Evolutionary conservation across 2,113 vertebrate genomes (phyloP), one percentile per base, ranked within the genome.

Genomic region (Cisticola juncidis): DNA sequence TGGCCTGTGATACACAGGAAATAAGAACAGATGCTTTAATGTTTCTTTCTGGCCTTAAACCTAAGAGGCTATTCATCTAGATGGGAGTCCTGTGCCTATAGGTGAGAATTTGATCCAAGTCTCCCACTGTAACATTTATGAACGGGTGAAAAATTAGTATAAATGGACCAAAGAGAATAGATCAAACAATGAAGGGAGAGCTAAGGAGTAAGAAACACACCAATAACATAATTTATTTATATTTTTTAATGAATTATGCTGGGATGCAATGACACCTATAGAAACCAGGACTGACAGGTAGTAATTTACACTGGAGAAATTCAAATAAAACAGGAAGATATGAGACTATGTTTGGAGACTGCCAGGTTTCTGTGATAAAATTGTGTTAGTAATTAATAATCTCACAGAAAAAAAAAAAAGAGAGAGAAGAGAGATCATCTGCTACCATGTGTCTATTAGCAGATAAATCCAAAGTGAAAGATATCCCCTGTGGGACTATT

Each of bases 381-480:
- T 94, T 92, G 81, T 8, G 0, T 96, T 97, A 95, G 95, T 95
- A 97, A 97, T 97, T 97, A 97, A 97, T 96, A 97, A 97, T 95
- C 79, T 93, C 79, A 81, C 38, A 66, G 77, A 90, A 97, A 96
- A 94, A 51, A 56, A 96, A 44, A 16, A 95, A 95, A 97, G 94
- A 91, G 40, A 86, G 73, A 72, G 74, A 91, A 88, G 81, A 93
- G 81, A 95, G 84, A 96, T 97, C 94, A 97, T 96, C 92, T 92
- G 94, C 94, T 95, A 96, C 95, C 84, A 61, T 80, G 92, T 95
- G 94, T 95, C 96, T 97, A 97, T 97, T 97, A 97, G 90, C 94
- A 97, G 97, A 97, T 97, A 97, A 97, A 97, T 97, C 92, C 91
- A 96, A 86, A 97, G 94, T 95, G 97, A 97, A 96, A 91, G 95